phyloP scores from a whole-genome alignment of 2,888 invertebrate genomes.

The Plebejus melissa region DNA sequence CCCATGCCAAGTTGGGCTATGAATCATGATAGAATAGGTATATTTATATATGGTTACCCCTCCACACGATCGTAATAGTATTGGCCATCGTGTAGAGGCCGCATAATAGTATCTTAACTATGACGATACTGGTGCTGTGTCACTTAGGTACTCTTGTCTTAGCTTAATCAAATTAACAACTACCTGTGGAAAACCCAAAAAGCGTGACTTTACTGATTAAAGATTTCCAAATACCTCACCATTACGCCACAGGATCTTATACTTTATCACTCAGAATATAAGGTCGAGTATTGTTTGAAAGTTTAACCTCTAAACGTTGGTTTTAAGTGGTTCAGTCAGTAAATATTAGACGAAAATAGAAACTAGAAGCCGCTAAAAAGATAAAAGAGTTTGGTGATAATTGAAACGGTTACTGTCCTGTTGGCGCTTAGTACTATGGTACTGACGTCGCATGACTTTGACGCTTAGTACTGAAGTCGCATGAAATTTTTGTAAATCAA shows the following conservation, averaged over 20 bases:
- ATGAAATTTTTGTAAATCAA: neutral
- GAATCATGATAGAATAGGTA: too few species aligned
- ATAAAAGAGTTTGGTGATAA: conserved; percentile 59
- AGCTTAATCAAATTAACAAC: conserved; percentile 33
- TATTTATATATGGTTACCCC: too few species aligned
- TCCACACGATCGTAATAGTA: too few species aligned
- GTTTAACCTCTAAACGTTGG: neutral
- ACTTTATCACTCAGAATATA: neutral
- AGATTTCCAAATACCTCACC: neutral
- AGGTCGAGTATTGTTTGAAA: neutral
- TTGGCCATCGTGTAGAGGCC: too few species aligned
- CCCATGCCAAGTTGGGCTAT: too few species aligned
- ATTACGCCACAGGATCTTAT: neutral
- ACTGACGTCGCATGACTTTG: neutral
- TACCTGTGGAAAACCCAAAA: conserved; percentile 30
- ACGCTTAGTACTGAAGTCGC: neutral
- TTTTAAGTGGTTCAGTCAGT: conserved; percentile 29
- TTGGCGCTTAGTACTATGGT: neutral
- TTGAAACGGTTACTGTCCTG: conserved; percentile 51
- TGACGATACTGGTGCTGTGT: conserved; percentile 23
- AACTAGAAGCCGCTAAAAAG: conserved; percentile 53
- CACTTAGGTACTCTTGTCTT: conserved; percentile 32
- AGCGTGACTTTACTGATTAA: conserved; percentile 27
- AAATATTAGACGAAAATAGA: conserved; percentile 43
- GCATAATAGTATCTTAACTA: neutral